Evolutionary conservation across 2,113 vertebrate genomes (phyloP), one percentile per base, ranked within the genome.

Genomic region (Lepidothrix coronata): DNA sequence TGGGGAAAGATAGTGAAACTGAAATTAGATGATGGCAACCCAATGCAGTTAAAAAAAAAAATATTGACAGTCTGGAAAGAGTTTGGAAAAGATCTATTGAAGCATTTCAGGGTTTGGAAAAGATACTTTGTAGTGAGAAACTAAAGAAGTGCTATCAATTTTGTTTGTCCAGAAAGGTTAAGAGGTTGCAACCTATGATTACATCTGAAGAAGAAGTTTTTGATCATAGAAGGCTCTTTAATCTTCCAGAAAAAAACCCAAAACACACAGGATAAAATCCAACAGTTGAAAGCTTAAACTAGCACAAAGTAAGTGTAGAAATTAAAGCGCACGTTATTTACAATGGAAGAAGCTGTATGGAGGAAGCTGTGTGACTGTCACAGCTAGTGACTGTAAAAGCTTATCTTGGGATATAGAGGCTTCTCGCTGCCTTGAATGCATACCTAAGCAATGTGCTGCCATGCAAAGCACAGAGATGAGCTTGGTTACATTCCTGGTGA

Each of bases 11-110:
- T 0, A 57, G 25, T 35, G 68, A 35, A 46, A 17, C 37, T 54
- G 62, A 58, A 85, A 73, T 54, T 39, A 49, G 44, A 13, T 24
- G 11, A 10, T 55, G 73, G 62, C 46, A 80, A 48, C 30, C 6
- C 55, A 71, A 14, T 30, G 30, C 13, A 39, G 39, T 43, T 71
- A 55, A 86, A 76, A 86, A 76, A 86, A 88, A 74, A 33, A n/a
- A 62, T 93, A 70, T 22, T 91, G 86, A 77, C 72, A 67, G 5
- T 35, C n/a, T 77, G 43, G 35, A 80, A 88, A 39, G 30, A 35
- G 48, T 86, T 92, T 88, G 83, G 70, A 66, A 82, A 88, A 83
- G 67, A 85, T 68, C 78, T 94, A 37, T 72, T 84, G 79, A 83
- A 92, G 21, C 35, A 25, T 70, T 90, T 92, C 46, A 46, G 33